Evolutionary conservation across 2,797 vertebrate genomes (phyloP).

Genomic region (Oophaga sylvatica): DNA sequence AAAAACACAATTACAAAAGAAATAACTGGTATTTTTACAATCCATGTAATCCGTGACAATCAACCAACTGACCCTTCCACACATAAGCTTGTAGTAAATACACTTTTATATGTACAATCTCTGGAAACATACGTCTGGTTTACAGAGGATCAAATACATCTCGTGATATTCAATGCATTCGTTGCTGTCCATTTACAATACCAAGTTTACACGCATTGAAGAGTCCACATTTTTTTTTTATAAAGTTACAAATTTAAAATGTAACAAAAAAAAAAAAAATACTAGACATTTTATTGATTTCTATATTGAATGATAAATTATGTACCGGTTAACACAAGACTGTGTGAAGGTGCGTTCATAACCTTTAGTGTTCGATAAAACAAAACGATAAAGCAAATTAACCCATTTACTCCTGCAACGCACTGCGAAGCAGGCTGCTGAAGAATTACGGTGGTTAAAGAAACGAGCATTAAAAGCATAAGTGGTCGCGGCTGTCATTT

Average conservation of each 20-base stretch:
- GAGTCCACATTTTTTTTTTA: conserved; percentile 67
- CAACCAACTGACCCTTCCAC: conserved; percentile 29
- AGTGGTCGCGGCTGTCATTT: background rate
- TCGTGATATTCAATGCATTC: conserved; percentile 64
- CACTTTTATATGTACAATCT: conserved; percentile 66
- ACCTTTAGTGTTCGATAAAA: conserved; percentile 80
- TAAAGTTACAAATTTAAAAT: conserved; percentile 82
- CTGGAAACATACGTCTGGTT: conserved; percentile 71
- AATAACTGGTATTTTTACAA: conserved; percentile 23
- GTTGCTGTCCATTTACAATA: conserved; percentile 68
- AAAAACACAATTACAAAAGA: conserved; percentile 43
- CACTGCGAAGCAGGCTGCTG: conserved; percentile 23
- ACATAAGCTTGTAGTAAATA: conserved; percentile 56
- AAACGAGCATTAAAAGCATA: background rate
- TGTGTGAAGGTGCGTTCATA: conserved; percentile 82
- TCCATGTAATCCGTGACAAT: conserved; percentile 42
- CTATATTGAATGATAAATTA: conserved; percentile 83
- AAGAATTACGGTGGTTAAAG: conserved; percentile 9
- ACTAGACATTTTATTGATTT: conserved; percentile 80
- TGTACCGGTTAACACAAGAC: conserved; percentile 84
- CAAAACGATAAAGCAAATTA: conserved; percentile 69
- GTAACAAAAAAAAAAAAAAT: conserved; percentile 79
- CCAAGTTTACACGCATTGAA: conserved; percentile 75
- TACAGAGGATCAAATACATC: conserved; percentile 65
- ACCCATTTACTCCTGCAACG: conserved; percentile 17